phyloP scores from a whole-genome alignment of 1,140 invertebrate species.

The Nilaparvata lugens region DNA sequence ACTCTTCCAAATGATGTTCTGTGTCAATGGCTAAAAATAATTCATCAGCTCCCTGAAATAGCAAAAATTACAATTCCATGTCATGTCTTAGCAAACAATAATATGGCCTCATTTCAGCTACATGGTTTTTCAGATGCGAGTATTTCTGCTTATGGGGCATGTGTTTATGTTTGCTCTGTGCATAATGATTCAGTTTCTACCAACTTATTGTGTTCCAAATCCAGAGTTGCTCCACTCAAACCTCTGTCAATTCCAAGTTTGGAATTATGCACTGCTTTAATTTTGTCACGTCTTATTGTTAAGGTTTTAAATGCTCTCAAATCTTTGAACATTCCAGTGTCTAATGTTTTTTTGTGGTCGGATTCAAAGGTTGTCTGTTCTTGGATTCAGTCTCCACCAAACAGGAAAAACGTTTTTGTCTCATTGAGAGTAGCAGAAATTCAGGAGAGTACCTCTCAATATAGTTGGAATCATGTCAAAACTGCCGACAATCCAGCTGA shows the following conservation, averaged over 20 bases:
- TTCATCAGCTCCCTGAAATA: background rate
- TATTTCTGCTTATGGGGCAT: background rate
- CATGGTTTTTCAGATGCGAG: slow-evolving; percentile 13
- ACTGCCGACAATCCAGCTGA: slow-evolving; percentile 33
- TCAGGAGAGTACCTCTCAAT: slow-evolving; percentile 8
- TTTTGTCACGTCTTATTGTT: slow-evolving; percentile 19
- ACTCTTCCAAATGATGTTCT: background rate
- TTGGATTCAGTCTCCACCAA: slow-evolving; percentile 18
- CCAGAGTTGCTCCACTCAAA: slow-evolving; percentile 29
- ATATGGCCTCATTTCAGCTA: background rate
- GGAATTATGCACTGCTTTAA: slow-evolving; percentile 32
- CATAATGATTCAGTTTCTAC: slow-evolving; percentile 17
- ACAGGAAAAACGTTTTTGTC: slow-evolving; percentile 25
- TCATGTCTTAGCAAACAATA: background rate
- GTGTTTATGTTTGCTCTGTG: slow-evolving; percentile 13
- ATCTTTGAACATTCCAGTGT: too few relatives aligned
- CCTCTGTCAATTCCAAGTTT: slow-evolving; percentile 30
- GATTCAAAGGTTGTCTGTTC: slow-evolving; percentile 19
- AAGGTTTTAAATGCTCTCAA: background rate
- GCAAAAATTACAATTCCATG: slow-evolving; percentile 12
- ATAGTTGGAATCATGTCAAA: slow-evolving; percentile 26
- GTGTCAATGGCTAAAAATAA: slow-evolving; percentile 4
- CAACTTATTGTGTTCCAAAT: slow-evolving; percentile 24
- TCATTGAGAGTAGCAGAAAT: slow-evolving; percentile 29
- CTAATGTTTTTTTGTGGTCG: slow-evolving; percentile 6